phyloP scores from a whole-genome alignment of 2,888 invertebrate species.

The Leptopilina drosophilae region DNA sequence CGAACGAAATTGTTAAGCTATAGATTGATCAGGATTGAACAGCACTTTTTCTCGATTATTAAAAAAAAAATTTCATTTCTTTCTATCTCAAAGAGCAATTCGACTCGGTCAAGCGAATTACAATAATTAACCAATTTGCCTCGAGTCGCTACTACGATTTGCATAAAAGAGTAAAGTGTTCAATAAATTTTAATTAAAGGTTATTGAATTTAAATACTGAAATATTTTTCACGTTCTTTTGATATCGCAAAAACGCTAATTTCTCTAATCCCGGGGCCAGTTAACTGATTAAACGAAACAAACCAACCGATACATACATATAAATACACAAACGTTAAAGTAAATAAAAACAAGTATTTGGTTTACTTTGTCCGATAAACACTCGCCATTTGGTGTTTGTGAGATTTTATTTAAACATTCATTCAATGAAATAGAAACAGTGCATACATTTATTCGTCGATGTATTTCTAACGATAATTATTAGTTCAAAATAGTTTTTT shows the following conservation, averaged over 20 bases:
- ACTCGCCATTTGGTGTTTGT: neutral
- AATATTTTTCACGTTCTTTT: neutral
- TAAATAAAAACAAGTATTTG: constrained; percentile 6
- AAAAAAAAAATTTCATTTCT: neutral
- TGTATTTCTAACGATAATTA: too few relatives aligned
- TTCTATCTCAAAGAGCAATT: neutral
- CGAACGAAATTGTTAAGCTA: neutral
- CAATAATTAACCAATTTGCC: constrained; percentile 25
- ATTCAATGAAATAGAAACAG: neutral
- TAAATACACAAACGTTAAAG: neutral
- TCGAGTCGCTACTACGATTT: neutral
- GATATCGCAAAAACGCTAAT: neutral
- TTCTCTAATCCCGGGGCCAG: neutral
- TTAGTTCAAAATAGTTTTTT: too few relatives aligned
- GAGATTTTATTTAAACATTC: constrained; percentile 2
- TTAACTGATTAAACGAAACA: neutral
- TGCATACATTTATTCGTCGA: too few relatives aligned
- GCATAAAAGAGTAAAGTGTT: neutral
- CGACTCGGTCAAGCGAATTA: constrained; percentile 24
- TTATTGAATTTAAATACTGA: constrained; percentile 9
- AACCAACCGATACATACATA: neutral
- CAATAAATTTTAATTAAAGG: constrained; percentile 4
- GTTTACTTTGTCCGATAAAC: neutral
- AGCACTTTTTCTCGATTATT: neutral
- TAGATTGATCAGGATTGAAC: neutral